Evolutionary conservation across 2,888 invertebrate species (phyloP), one percentile per base, ranked within the genome.

Genomic region (Phorcus lineatus): DNA sequence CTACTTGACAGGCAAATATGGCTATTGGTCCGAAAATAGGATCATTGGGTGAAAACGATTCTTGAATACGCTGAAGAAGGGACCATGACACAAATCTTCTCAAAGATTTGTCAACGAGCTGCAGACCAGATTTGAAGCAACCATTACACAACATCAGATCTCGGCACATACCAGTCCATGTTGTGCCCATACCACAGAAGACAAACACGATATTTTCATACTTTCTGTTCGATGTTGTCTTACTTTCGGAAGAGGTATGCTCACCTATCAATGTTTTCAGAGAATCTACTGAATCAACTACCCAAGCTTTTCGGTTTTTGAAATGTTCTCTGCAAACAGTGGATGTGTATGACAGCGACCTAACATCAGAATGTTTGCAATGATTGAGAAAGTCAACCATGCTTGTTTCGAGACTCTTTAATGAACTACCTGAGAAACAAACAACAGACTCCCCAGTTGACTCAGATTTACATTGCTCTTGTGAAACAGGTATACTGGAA

Each of bases 161-260:
- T 55, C 77, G 74, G 66, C 90, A 87, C 91, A 91, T 91, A 13
- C 89, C 88, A 22, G 77, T n/a, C n/a, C n/a, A n/a, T n/a, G n/a
- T n/a, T n/a, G n/a, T n/a, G n/a, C n/a, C n/a, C n/a, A n/a, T n/a
- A n/a, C n/a, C n/a, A n/a, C n/a, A n/a, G n/a, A n/a, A n/a, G n/a
- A n/a, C n/a, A n/a, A n/a, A n/a, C n/a, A 88, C 77, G 13, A 88
- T 53, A 0, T 81, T 62, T 7, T 9, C n/a, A n/a, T 54, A 19
- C 17, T n/a, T 19, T 22, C 16, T 16, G 11, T n/a, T 22, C 11
- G n/a, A 28, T 19, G n/a, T 7, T 19, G 16, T 3, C 1, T 9
- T 17, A n/a, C 24, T 16, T n/a, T 17, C 52, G 13, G n/a, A 11
- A 4, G 47, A 19, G 2, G 53, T 4, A 52, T n/a, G 9, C 3